phyloP scores from a whole-genome alignment of 2,113 vertebrate species.

The Archilochus colubris region DNA sequence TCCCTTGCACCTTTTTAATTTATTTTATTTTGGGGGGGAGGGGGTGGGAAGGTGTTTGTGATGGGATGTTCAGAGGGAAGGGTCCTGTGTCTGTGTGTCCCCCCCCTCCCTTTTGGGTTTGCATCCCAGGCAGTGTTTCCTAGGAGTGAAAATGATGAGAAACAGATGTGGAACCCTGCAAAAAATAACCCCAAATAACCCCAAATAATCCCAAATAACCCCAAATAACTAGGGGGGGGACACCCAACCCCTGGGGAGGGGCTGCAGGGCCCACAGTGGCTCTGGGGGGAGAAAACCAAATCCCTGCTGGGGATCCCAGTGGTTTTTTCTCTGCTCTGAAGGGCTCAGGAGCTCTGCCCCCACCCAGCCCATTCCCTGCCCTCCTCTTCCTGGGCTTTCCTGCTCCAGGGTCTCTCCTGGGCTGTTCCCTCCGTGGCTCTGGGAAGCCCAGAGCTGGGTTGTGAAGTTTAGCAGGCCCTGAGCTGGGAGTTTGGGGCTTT shows the following conservation, averaged over 20 bases:
- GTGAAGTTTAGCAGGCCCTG: background rate
- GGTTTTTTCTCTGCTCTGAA: background rate
- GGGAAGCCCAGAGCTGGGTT: background rate
- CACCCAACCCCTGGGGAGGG: too few species aligned
- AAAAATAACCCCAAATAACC: too few species aligned
- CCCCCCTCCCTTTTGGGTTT: background rate
- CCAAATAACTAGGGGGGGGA: too few species aligned
- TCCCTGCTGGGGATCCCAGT: background rate
- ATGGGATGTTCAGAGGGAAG: too few species aligned
- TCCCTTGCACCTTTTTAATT: accelerated
- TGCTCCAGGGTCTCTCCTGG: background rate
- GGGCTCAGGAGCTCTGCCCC: background rate
- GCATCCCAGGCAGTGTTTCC: background rate
- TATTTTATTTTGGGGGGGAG: too few species aligned
- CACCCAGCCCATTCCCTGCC: too few species aligned
- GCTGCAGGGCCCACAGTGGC: too few species aligned
- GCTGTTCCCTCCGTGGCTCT: too few species aligned
- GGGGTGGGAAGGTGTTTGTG: background rate
- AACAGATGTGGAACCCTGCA: background rate
- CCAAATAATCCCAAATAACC: too few species aligned
- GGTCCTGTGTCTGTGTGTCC: too few species aligned
- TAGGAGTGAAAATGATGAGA: background rate
- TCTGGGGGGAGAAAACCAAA: accelerated
- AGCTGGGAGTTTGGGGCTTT: background rate
- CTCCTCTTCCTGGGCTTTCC: accelerated